Evolutionary conservation across 2,888 invertebrate genomes (phyloP).

Genomic region (Priocnemis perturbator): DNA sequence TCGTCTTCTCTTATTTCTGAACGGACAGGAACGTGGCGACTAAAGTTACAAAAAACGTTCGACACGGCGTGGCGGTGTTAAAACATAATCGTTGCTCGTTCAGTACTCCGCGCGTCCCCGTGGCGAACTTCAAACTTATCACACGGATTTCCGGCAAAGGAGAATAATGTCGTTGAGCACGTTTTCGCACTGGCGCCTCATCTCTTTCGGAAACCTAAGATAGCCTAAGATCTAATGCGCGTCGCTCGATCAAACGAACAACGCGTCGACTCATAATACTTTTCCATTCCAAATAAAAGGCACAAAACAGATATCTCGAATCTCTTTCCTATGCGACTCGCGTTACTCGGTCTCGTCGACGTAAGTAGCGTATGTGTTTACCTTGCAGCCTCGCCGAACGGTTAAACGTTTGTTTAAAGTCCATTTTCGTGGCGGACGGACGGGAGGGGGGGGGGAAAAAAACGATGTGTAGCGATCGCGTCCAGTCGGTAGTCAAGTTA

Average conservation of each 20-base stretch:
- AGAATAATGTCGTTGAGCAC: neutral
- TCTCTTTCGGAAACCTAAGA: slow-evolving; percentile 45
- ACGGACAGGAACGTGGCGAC: slow-evolving; percentile 3
- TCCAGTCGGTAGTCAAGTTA: too few species aligned
- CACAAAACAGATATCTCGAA: neutral
- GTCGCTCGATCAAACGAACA: slow-evolving; percentile 13
- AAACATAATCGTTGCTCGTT: slow-evolving; percentile 19
- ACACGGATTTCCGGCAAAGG: too few species aligned
- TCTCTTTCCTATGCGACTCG: too few species aligned
- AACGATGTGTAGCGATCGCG: too few species aligned
- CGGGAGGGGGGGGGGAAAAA: too few species aligned
- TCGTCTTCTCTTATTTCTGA: slow-evolving; percentile 21
- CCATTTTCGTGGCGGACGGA: too few species aligned
- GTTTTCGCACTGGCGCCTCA: slow-evolving; percentile 25
- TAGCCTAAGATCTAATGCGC: slow-evolving; percentile 53
- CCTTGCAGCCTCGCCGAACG: too few species aligned
- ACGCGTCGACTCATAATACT: too few species aligned
- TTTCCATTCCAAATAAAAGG: neutral
- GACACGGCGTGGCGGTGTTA: slow-evolving; percentile 8
- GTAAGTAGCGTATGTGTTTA: too few species aligned
- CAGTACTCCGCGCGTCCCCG: slow-evolving; percentile 17
- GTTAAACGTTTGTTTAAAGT: too few species aligned
- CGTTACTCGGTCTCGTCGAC: too few species aligned
- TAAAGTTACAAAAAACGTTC: neutral
- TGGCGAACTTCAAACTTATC: neutral